Evolutionary conservation across 2,113 vertebrate genomes (phyloP).

Genomic region (Dromaius novaehollandiae): DNA sequence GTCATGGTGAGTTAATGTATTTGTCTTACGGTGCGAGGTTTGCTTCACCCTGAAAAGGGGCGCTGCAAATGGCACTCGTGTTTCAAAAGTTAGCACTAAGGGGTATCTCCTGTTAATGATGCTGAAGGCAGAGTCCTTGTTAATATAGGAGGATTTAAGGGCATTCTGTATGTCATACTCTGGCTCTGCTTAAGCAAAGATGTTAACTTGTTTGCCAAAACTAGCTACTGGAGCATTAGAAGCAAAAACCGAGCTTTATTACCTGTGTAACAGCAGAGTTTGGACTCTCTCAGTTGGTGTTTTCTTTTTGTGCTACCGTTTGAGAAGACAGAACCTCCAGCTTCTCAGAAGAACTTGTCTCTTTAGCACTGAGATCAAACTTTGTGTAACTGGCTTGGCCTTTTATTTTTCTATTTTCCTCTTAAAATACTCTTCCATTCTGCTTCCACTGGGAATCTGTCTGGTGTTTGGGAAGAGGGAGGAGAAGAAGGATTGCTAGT

Average conservation of each 20-base stretch:
- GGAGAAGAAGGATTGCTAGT: not conserved
- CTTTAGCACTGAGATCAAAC: not conserved
- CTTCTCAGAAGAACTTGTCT: not conserved
- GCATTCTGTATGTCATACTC: not conserved
- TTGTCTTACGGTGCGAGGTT: fast-evolving
- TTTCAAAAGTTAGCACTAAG: not conserved
- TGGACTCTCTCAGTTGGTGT: not conserved
- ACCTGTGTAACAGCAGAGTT: not conserved
- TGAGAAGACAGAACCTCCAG: not conserved
- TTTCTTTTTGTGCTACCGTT: not conserved
- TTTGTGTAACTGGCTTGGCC: fast-evolving
- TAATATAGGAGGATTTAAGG: not conserved
- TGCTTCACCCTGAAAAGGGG: not conserved
- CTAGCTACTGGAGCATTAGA: not conserved
- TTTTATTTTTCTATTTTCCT: not conserved
- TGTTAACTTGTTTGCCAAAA: not conserved
- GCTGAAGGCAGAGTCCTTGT: too few species aligned
- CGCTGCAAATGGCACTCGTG: fast-evolving
- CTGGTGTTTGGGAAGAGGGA: not conserved
- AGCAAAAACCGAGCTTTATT: not conserved
- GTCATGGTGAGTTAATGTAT: constrained; percentile 84
- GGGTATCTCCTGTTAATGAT: fast-evolving
- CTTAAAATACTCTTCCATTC: not conserved
- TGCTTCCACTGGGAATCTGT: not conserved
- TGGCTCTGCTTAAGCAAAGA: not conserved